A percentile compares a stretch with the other conserved stretches of the same genome.
Conservation (phyloP, 2,888 invertebrate species). For the Ornithoptera priamus region DNA sequence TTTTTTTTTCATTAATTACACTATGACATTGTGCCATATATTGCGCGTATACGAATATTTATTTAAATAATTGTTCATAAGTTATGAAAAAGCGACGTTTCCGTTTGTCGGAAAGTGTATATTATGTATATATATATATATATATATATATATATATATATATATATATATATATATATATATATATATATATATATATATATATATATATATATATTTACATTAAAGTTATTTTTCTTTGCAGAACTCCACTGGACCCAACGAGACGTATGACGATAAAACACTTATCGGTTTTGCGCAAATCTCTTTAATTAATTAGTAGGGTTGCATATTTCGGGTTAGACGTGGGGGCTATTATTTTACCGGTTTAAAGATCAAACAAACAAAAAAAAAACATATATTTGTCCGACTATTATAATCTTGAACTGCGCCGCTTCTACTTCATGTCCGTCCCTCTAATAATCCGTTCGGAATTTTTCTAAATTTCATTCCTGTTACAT, state of each 20-base stretch:
- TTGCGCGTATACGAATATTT: too few relatives aligned
- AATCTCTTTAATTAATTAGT: constrained; percentile 87
- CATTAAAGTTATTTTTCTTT: constrained; percentile 54
- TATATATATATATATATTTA: background rate
- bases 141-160: too few relatives aligned
- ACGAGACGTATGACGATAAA: constrained; percentile 95
- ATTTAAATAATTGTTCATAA: too few relatives aligned
- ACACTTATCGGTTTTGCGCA: constrained; percentile 97
- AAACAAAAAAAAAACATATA: too few relatives aligned
- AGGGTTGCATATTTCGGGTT: background rate
- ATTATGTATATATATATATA: background rate
- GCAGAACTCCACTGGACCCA: constrained; percentile 83
- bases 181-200: too few relatives aligned
- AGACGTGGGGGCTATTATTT: too few relatives aligned
- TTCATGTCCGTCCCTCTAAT: background rate
- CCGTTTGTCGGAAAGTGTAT: too few relatives aligned
- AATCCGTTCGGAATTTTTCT: background rate
- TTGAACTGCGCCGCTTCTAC: background rate
- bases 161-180: too few relatives aligned
- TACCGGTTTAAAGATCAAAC: too few relatives aligned
- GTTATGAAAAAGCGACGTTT: too few relatives aligned
- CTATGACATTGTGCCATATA: too few relatives aligned
- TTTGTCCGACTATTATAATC: background rate
- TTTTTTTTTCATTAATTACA: too few relatives aligned
- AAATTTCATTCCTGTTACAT: background rate